Evolutionary conservation across 2,888 invertebrate species (phyloP), one percentile per base, ranked within the genome.

Genomic region (Rosalia funebris): DNA sequence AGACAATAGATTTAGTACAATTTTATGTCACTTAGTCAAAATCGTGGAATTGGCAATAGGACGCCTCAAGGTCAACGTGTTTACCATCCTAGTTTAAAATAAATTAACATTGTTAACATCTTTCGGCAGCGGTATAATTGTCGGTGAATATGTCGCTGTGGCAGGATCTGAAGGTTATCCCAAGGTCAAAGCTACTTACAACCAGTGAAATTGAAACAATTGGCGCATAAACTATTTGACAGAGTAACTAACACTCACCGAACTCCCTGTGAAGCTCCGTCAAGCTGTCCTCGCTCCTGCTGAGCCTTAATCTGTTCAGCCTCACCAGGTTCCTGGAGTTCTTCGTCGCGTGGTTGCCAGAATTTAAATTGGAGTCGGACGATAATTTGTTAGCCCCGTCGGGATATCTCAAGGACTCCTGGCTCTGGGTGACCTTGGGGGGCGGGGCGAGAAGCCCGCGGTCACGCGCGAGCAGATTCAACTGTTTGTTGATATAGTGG

Each of bases 201-300:
- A n/a, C n/a, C n/a, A n/a, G n/a, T n/a, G n/a, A n/a, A n/a, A n/a
- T n/a, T n/a, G n/a, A n/a, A n/a, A n/a, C n/a, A n/a, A n/a, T n/a
- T n/a, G n/a, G n/a, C n/a, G n/a, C n/a, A n/a, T n/a, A n/a, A n/a
- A n/a, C n/a, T n/a, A n/a, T n/a, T n/a, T n/a, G n/a, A n/a, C n/a
- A n/a, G n/a, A n/a, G n/a, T n/a, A 16, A 34, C 11, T 34, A 10
- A 34, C 25, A 34, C 59, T 59, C 36, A 66, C 66, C 59, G 12
- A 74, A 63, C 47, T 76, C 74, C 10, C 69, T 52, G 57, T 75
- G 72, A 2, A 79, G 45, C 15, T 78, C 78, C 32, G 71, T 75
- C 34, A 80, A 62, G 32, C 79, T 78, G 48, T 79, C 81, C 55
- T 81, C 80, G 63, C 81, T 81, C 48, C 79, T 78, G 25, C 79